Conservation (phyloP, 2,113 vertebrate species). For the Herpetotheres cachinnans region DNA sequence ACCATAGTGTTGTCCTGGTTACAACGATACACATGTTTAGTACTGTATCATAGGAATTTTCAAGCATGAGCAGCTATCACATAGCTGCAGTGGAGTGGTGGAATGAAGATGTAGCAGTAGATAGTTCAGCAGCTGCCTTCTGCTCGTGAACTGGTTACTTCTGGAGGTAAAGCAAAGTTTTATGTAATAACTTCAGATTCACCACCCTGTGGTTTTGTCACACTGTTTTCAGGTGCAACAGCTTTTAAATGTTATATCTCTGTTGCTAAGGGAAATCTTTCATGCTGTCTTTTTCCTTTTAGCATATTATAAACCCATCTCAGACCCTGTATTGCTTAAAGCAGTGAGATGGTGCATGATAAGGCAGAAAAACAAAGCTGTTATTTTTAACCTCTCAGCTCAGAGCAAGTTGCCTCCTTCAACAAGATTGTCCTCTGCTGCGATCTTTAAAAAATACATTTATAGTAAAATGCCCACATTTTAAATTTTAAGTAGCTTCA, state of each 20-base stretch:
- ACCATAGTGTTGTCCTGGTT: neutral
- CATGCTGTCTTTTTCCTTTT: neutral
- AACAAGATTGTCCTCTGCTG: neutral
- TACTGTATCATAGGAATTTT: neutral
- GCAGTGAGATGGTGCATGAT: neutral
- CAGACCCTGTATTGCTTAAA: neutral
- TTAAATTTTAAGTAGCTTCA: neutral
- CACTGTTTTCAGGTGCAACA: neutral
- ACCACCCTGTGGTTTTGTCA: neutral
- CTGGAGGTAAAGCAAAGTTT: neutral
- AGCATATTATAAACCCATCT: neutral
- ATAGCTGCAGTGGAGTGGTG: neutral
- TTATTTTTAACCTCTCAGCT: neutral
- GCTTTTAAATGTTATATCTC: neutral
- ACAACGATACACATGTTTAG: neutral
- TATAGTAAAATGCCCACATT: neutral
- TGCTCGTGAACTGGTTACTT: neutral
- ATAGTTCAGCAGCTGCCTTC: neutral
- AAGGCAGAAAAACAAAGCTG: conserved; percentile 7
- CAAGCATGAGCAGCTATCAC: neutral
- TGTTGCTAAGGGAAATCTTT: neutral
- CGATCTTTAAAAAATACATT: neutral
- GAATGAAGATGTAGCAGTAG: neutral
- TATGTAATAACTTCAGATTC: neutral
- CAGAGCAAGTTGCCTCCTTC: neutral